phyloP scores from a whole-genome alignment of 2,113 vertebrate genomes.

The Saiga tatarica region DNA sequence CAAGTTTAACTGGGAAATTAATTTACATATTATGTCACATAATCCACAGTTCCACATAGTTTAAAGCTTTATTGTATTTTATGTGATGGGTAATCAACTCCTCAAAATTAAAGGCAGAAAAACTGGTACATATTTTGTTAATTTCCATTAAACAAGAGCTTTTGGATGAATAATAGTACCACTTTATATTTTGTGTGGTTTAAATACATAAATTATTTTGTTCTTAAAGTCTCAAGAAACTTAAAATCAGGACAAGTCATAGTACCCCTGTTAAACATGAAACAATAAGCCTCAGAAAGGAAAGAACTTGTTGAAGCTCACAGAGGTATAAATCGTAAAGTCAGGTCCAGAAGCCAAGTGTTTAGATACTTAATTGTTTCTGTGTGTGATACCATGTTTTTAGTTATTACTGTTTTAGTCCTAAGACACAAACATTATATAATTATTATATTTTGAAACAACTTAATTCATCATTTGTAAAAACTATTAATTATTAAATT shows the following conservation, averaged over 20 bases:
- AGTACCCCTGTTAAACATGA: background rate
- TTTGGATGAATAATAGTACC: background rate
- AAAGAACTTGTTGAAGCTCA: background rate
- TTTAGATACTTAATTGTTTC: background rate
- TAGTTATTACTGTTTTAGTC: background rate
- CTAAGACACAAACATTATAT: background rate
- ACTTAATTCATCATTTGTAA: slow-evolving; percentile 4
- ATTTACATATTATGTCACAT: background rate
- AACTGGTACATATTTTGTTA: background rate
- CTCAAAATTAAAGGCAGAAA: slow-evolving; percentile 11
- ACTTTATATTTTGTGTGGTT: slow-evolving; percentile 18
- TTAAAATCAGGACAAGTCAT: background rate
- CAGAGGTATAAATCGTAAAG: background rate
- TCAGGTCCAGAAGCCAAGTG: background rate
- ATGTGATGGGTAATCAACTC: background rate
- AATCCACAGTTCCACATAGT: background rate
- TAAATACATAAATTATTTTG: background rate
- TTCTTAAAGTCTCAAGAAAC: background rate
- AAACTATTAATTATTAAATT: background rate
- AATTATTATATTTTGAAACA: background rate
- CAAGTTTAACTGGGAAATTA: slow-evolving; percentile 15
- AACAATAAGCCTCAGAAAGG: background rate
- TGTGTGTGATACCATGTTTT: background rate
- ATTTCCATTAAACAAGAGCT: slow-evolving; percentile 1
- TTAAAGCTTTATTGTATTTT: background rate